Evolutionary conservation across 1,140 invertebrate species (phyloP).

Genomic region (Eufriesea mexicana): DNA sequence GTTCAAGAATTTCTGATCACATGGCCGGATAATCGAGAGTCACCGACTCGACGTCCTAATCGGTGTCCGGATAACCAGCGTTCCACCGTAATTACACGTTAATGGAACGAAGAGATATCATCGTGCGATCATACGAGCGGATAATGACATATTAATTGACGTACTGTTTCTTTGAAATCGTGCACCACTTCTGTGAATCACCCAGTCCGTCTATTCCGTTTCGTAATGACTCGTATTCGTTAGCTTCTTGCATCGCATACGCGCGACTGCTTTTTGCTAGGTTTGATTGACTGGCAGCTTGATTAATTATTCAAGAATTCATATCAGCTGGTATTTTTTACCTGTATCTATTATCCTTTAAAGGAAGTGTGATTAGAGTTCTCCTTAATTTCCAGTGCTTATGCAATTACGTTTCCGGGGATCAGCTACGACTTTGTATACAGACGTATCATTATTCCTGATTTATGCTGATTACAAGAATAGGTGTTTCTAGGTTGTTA

Average conservation of each 20-base stretch:
- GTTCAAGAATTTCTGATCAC: neutral
- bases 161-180: neutral
- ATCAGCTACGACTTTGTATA: too few species aligned
- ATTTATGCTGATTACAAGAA: too few species aligned
- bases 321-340: too few species aligned
- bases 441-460: too few species aligned
- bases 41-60: neutral
- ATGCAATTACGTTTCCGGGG: too few species aligned
- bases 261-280: too few species aligned
- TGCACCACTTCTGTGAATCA: neutral
- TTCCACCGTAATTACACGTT: conserved; percentile 1
- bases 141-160: neutral
- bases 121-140: neutral
- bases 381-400: too few species aligned
- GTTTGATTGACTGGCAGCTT: too few species aligned
- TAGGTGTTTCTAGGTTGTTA: too few species aligned
- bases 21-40: neutral
- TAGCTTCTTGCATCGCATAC: neutral
- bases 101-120: neutral
- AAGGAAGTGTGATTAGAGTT: too few species aligned
- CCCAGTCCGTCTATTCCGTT: neutral
- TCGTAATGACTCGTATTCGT: neutral
- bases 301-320: too few species aligned
- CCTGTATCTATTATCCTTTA: too few species aligned
- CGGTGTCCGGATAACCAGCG: neutral